Base-by-base conservation (phyloP, 2,797 vertebrate genomes). In the Sebastes minor region DNA sequence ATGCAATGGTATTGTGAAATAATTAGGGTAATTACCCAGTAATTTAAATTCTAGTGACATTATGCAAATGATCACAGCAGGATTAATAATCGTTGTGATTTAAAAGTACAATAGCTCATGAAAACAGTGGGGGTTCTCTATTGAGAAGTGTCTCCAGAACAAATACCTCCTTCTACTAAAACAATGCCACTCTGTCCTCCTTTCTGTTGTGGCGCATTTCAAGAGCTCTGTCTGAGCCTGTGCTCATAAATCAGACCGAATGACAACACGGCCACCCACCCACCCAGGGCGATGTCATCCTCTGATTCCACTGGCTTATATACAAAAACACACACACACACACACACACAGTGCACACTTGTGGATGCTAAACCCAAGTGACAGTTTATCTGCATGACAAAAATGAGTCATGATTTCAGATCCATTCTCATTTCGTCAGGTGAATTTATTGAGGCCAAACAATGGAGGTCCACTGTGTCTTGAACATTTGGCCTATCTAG, bases 371-470 rank as follows among this genome's bases (percentile, higher is more conserved):
- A 94, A 71, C 59, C 52, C 64, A 86, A 81, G 64, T 88, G 91
- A 91, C 91, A 89, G 81, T 85, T 90, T 85, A 59, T 90, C 74
- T 77, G 67, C 81, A 35, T 75, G 83, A 89, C 64, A 80, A 67
- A 87, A 86, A 90, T 64, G 52, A 80, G 71, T 70, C 74, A 33
- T 52, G 82, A 76, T 57, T 42, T 60, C 20, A 78, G 28, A 71
- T 85, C 80, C 30, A 38, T 78, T 90, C 57, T 1, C 16, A 84
- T 92, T 87, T 82, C 16, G 0, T 92, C 86, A 83, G 71, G 63
- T 84, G 57, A 70, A 78, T 61, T 60, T n/a, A 35, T 63, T 80
- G 20, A 5, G 46, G 42, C 52, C 27, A 18, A 82, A 78, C n/a
- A 79, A 27, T 18, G 18, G 33, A 75, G 49, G 22, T 57, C 11